Base-by-base conservation (phyloP, 2,113 vertebrate species). In the Xiphophorus hellerii region DNA sequence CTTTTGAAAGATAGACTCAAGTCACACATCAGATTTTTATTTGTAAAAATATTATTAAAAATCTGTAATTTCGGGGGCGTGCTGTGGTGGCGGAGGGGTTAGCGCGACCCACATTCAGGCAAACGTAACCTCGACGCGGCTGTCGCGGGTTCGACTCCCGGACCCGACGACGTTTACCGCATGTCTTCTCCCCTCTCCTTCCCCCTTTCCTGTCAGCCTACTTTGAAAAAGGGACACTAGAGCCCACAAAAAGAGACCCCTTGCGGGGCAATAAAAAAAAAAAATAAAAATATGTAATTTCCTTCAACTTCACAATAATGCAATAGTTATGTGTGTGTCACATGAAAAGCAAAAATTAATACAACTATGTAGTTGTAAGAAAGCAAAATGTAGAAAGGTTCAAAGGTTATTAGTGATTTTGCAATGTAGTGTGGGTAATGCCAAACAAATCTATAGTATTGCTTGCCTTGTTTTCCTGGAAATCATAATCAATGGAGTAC, bases 401-500 rank as follows among this genome's bases (percentile, higher is more conserved):
- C 20, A 54, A 54, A 54, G 22, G 22, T 6, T 54, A n/a, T n/a
- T 54, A 20, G 25, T n/a, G 20, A 22, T 54, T 25, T 54, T 10
- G 51, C 20, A 58, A 58, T 9, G 51, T 10, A n/a, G 6, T 25
- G 51, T 58, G 22, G 51, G 20, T 58, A 25, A 11, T 25, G 4
- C 20, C 48, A 58, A 58, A 58, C 0, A 9, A 73, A 71, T 37
- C 1, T 11, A 17, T 13, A 42, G 27, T 30, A 42, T 63, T 12
- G 4, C 88, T 81, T 73, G 96, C 98, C 97, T 98, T 97, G 89
- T 96, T 98, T 2, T 96, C 96, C 90, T 97, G 96, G 90, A 99
- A 99, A 73, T 99, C 97, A 0, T 99, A 99, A 86, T 99, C 98
- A 74, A 99, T 90, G 0, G 97, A 99, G 89, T 98, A 99, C 92